Percentiles rank a stretch among this genome's conserved stretches.
These are phyloP conservation scores for Engraulis encrasicolus DNA, from an alignment of 2,113 vertebrate genomes.

Conservation along the genomic window DNA sequence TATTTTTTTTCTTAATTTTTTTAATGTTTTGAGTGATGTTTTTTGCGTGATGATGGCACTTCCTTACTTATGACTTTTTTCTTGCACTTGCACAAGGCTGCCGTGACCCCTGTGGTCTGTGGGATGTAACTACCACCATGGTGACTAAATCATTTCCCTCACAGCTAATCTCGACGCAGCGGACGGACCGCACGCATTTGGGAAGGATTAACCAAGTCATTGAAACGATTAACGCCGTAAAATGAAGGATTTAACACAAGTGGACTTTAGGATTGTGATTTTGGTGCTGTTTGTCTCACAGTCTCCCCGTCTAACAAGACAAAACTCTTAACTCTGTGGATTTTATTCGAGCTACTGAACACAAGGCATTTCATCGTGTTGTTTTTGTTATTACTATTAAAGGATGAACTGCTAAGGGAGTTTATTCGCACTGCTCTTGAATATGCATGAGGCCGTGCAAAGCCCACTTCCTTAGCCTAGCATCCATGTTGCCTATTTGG, in stretches of 20 bases:
- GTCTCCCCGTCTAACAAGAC: constrained; percentile 10
- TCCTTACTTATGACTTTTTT: constrained; percentile 38
- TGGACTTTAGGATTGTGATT: constrained; percentile 39
- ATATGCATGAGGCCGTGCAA: neutral
- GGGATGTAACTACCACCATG: neutral
- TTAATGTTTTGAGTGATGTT: neutral
- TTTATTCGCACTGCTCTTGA: neutral
- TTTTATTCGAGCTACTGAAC: neutral
- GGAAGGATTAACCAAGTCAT: neutral
- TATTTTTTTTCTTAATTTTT: too few species aligned
- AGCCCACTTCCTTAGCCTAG: neutral
- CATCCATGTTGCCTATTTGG: neutral
- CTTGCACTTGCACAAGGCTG: constrained; percentile 49
- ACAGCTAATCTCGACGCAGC: neutral
- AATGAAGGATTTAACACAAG: constrained; percentile 70
- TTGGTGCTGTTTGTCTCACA: constrained; percentile 28
- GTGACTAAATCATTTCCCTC: constrained; percentile 36
- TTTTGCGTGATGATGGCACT: constrained; percentile 18
- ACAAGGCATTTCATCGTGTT: neutral
- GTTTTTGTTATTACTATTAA: too few species aligned
- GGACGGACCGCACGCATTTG: neutral
- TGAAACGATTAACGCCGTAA: constrained; percentile 36
- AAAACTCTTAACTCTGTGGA: neutral
- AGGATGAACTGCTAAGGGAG: neutral
- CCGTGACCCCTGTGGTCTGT: constrained; percentile 48